Percentiles rank a stretch among this genome's conserved stretches.
phyloP scores from a whole-genome alignment of 2,113 vertebrate genomes.

The Climacteris rufus region DNA sequence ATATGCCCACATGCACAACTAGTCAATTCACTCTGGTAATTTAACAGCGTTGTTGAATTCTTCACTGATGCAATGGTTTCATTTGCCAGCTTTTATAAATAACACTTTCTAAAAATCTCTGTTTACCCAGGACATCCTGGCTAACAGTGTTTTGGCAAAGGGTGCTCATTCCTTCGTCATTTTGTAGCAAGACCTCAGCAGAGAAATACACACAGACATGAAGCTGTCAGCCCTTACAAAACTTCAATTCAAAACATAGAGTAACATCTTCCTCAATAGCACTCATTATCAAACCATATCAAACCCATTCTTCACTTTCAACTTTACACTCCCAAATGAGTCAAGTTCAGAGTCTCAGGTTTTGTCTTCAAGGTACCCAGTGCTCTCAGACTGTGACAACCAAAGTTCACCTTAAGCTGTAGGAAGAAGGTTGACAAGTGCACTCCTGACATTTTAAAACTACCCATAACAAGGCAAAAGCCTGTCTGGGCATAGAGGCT shows the following conservation, averaged over 20 bases:
- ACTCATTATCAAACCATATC: not conserved
- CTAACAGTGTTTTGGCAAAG: slow-evolving; percentile 50
- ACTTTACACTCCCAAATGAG: not conserved
- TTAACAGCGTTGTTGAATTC: slow-evolving; percentile 43
- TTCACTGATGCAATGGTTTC: slow-evolving; percentile 55
- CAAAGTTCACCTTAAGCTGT: not conserved
- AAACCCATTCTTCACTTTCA: not conserved
- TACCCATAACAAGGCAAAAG: not conserved
- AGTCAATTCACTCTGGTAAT: slow-evolving; percentile 54
- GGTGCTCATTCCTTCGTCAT: not conserved
- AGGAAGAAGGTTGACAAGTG: not conserved
- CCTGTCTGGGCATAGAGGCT: not conserved
- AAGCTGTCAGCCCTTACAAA: slow-evolving; percentile 11
- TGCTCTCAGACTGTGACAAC: not conserved
- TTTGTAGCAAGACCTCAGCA: slow-evolving; percentile 39
- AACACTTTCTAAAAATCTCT: slow-evolving; percentile 65
- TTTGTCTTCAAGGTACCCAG: not conserved
- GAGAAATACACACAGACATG: not conserved
- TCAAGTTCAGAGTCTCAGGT: not conserved
- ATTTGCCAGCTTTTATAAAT: slow-evolving; percentile 58
- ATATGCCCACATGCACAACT: slow-evolving; percentile 59
- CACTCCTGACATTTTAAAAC: not conserved
- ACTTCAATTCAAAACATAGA: not conserved
- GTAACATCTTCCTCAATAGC: not conserved
- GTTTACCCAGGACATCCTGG: slow-evolving; percentile 60